Conservation (phyloP, 2,888 invertebrate genomes). For the Nomada flava region DNA sequence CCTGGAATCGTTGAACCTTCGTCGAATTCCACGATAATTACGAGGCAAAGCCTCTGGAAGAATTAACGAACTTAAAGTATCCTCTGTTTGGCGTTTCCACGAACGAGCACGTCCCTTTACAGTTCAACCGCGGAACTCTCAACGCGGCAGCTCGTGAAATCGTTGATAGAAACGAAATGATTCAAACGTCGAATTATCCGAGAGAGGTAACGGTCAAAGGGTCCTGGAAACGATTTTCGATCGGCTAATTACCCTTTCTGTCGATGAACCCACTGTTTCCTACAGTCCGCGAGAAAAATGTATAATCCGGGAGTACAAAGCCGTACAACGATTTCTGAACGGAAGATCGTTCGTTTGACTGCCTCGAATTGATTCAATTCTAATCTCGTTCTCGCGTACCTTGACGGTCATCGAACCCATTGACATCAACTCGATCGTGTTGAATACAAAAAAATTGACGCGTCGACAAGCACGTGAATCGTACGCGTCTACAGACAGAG, state of each 20-base stretch:
- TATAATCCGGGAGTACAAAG: background rate
- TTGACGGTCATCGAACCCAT: too few species aligned
- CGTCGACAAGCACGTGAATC: background rate
- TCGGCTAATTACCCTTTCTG: constrained; percentile 55
- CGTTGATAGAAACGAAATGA: constrained; percentile 5
- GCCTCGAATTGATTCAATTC: too few species aligned
- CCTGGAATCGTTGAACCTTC: constrained; percentile 33
- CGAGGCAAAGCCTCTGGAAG: background rate
- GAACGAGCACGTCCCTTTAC: background rate
- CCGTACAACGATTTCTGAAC: background rate
- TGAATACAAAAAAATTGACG: background rate
- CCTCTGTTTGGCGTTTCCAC: background rate
- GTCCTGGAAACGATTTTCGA: constrained; percentile 29
- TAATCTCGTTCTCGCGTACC: too few species aligned
- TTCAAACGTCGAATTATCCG: constrained; percentile 59
- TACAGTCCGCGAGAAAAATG: constrained; percentile 6
- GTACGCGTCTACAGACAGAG: background rate
- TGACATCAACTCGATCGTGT: background rate
- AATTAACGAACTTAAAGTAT: constrained; percentile 22
- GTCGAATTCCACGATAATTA: constrained; percentile 54
- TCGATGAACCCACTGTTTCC: constrained; percentile 29
- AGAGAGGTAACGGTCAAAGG: constrained; percentile 45
- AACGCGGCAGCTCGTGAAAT: constrained; percentile 4
- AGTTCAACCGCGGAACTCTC: background rate
- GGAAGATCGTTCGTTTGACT: background rate